Evolutionary conservation across 2,797 vertebrate genomes (phyloP).

Genomic region (Muscicapa comitata): DNA sequence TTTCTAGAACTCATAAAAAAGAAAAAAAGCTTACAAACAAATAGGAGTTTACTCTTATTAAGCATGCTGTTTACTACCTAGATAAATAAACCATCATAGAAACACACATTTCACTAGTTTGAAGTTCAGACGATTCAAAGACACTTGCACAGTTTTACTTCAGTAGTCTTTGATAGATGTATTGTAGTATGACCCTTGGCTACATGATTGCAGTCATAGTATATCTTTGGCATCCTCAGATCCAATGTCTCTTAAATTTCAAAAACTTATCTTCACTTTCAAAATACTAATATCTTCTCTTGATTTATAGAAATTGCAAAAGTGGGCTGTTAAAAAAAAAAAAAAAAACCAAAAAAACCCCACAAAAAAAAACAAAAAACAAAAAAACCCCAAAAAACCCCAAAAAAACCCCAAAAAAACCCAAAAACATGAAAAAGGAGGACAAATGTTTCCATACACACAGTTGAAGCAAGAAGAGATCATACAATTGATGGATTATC

Average conservation of each 20-base stretch:
- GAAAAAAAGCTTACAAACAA: fast-evolving
- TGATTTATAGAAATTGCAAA: background rate
- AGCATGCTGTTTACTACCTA: background rate
- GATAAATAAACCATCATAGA: background rate
- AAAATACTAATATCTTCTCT: background rate
- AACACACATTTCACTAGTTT: background rate
- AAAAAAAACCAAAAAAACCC: too few relatives aligned
- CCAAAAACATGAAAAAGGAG: background rate
- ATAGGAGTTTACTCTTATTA: background rate
- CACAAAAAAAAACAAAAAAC: background rate
- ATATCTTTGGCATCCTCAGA: background rate
- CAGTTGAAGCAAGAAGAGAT: background rate
- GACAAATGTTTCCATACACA: background rate
- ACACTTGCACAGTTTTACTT: background rate
- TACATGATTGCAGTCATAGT: background rate
- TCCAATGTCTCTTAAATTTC: background rate
- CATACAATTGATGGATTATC: background rate
- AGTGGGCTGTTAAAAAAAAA: background rate
- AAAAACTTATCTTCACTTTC: background rate
- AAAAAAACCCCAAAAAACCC: too few relatives aligned
- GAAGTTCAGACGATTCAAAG: background rate
- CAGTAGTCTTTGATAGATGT: background rate
- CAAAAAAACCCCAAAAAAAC: too few relatives aligned
- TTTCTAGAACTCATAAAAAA: background rate
- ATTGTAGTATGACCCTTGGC: background rate